Evolutionary conservation across 2,888 invertebrate genomes (phyloP).

Genomic region (Pammene aurita): DNA sequence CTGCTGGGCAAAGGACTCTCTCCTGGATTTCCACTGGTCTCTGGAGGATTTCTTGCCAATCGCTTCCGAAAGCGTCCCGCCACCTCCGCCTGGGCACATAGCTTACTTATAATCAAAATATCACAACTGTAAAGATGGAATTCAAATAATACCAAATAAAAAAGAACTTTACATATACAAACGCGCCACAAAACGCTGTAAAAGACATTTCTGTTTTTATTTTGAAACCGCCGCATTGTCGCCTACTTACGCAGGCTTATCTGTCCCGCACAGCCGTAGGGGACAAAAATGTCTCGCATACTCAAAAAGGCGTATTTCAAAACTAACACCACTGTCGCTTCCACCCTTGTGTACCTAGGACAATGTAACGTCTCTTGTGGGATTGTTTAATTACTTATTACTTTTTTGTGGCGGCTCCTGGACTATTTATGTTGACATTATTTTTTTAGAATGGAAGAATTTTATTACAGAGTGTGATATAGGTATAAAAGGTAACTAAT

Average conservation of each 20-base stretch:
- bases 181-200: slow-evolving; percentile 9
- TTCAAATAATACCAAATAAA: too few relatives aligned
- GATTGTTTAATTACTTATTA: slow-evolving; percentile 41
- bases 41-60: too few relatives aligned
- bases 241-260: slow-evolving; percentile 30
- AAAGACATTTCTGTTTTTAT: slow-evolving; percentile 44
- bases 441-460: slow-evolving; percentile 2
- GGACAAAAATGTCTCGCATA: slow-evolving; percentile 12
- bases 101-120: too few relatives aligned
- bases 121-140: too few relatives aligned
- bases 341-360: not conserved
- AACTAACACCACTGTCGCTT: not conserved
- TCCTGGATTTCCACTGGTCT: too few relatives aligned
- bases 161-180: slow-evolving; percentile 2
- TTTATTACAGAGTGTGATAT: not conserved
- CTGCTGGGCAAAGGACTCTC: too few relatives aligned
- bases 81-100: too few relatives aligned
- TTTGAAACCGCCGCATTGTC: slow-evolving; percentile 23
- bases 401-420: slow-evolving; percentile 32
- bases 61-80: too few relatives aligned
- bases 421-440: slow-evolving; percentile 29
- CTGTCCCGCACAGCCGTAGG: slow-evolving; percentile 26
- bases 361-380: slow-evolving; percentile 6
- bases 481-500: slow-evolving; percentile 1
- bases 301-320: slow-evolving; percentile 13